These are phyloP conservation scores for Tachyglossus aculeatus DNA, from an alignment of 2,797 vertebrate genomes.

Conservation along the genomic window DNA sequence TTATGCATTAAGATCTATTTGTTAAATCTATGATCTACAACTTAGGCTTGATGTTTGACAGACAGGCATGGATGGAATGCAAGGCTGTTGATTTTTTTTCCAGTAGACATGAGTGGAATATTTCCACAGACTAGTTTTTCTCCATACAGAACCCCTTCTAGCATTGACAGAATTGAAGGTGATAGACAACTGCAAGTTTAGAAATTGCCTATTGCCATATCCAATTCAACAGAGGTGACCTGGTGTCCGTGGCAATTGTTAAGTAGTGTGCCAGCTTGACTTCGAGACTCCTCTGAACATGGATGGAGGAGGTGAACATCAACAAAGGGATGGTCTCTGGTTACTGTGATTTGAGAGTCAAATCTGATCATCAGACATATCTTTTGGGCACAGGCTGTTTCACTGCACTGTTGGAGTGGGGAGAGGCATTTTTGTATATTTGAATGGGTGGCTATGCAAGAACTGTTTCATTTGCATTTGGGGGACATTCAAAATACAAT, in stretches of 20 bases:
- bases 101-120: conserved; percentile 28
- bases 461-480: too few relatives aligned
- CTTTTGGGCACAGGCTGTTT: too few relatives aligned
- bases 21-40: conserved; percentile 57
- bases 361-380: too few relatives aligned
- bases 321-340: too few relatives aligned
- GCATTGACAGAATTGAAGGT: not conserved
- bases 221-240: not conserved
- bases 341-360: too few relatives aligned
- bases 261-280: not conserved
- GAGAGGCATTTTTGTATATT: too few relatives aligned
- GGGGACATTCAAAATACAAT: too few relatives aligned
- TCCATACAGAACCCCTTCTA: conserved; percentile 2
- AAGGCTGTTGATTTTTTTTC: conserved; percentile 50
- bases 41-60: conserved; percentile 39
- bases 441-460: too few relatives aligned
- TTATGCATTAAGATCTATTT: conserved; percentile 30
- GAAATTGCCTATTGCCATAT: not conserved
- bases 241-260: not conserved
- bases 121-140: conserved; percentile 26
- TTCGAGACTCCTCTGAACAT: too few relatives aligned
- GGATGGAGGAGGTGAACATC: too few relatives aligned
- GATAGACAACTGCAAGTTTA: not conserved
- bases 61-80: conserved; percentile 5
- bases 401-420: too few relatives aligned